A percentile compares a stretch with the other conserved stretches of the same genome.
Evolutionary conservation across 1,140 invertebrate species (phyloP).

Genomic region (Hormaphis cornu): DNA sequence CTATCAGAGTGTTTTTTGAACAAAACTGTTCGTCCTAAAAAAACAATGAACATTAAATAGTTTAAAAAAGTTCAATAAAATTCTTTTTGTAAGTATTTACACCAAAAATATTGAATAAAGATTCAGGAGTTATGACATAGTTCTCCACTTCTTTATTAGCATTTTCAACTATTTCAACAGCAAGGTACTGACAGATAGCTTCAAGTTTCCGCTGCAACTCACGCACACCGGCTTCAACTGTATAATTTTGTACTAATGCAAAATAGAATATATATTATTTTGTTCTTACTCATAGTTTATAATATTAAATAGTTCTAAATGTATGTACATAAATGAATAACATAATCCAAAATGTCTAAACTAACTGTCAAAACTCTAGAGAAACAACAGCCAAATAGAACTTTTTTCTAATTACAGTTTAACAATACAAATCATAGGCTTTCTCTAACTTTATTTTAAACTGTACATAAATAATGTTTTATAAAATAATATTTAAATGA

Average conservation of each 20-base stretch:
- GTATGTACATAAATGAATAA: no score
- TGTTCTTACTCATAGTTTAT: no score
- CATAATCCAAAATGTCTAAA: no score
- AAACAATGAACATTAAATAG: not conserved
- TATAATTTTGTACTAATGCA: conserved; percentile 46
- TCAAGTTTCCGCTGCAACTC: conserved; percentile 48
- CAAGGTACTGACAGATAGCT: conserved; percentile 39
- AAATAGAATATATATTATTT: not conserved
- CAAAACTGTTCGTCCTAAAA: not conserved
- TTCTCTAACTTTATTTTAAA: no score
- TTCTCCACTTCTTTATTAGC: not conserved
- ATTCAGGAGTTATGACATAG: not conserved
- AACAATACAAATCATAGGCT: no score
- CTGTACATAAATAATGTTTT: no score
- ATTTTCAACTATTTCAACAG: conserved; percentile 11
- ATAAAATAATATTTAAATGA: no score
- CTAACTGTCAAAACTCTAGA: no score
- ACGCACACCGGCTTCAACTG: conserved; percentile 51
- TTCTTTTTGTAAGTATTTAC: not conserved
- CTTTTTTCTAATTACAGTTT: no score
- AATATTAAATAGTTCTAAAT: no score
- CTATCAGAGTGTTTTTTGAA: not conserved
- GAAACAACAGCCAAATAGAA: no score
- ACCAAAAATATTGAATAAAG: not conserved
- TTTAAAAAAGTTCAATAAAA: not conserved